Evolutionary conservation across 2,113 vertebrate species (phyloP).

Genomic region (Brachypteracias leptosomus): DNA sequence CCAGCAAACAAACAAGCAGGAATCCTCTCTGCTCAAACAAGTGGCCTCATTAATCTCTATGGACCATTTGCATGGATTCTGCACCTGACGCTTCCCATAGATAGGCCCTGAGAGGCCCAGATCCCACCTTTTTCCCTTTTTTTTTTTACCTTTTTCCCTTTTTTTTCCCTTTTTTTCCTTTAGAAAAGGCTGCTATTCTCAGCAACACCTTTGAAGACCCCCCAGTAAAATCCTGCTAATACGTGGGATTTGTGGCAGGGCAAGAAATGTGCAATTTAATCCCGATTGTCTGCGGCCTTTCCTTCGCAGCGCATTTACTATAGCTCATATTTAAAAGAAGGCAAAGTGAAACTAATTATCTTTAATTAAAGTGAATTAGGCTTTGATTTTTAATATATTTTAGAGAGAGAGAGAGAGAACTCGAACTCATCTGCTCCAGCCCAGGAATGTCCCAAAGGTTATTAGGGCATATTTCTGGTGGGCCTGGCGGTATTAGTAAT

Average conservation of each 20-base stretch:
- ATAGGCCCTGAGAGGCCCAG: not conserved
- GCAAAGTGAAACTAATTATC: slow-evolving; percentile 77
- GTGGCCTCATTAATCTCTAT: not conserved
- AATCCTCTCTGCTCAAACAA: not conserved
- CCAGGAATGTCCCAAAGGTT: slow-evolving; percentile 69
- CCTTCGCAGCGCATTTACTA: slow-evolving; percentile 25
- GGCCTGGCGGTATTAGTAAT: slow-evolving; percentile 67
- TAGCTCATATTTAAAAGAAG: slow-evolving; percentile 67
- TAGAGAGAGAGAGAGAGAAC: slow-evolving; percentile 13
- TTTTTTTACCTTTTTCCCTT: too few relatives aligned
- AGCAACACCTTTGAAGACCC: not conserved
- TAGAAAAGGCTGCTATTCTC: not conserved
- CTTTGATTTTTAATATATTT: slow-evolving; percentile 72
- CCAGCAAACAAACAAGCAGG: not conserved
- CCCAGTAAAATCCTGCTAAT: not conserved
- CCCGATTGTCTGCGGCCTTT: slow-evolving; percentile 20
- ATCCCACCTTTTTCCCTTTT: not conserved
- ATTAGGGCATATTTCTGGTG: slow-evolving; percentile 72
- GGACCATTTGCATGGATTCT: not conserved
- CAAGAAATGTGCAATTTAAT: slow-evolving; percentile 13
- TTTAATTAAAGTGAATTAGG: slow-evolving; percentile 77
- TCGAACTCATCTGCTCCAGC: slow-evolving; percentile 55
- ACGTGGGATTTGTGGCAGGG: not conserved
- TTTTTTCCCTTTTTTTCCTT: not conserved
- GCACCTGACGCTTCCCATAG: not conserved